Conservation (phyloP, 2,797 vertebrate genomes). For the Pangasius mekongensis region DNA sequence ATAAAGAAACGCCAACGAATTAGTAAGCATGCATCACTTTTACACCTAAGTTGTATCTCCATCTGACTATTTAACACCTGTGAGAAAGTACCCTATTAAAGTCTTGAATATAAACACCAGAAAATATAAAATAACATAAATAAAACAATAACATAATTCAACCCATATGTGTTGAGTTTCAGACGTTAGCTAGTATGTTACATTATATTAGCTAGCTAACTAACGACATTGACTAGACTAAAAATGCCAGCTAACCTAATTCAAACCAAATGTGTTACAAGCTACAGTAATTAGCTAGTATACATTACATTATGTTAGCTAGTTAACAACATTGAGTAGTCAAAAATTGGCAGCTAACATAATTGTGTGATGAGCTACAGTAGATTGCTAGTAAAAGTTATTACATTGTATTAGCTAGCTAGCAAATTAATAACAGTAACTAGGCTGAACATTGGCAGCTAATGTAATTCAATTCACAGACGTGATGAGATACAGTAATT, state of each 20-base stretch:
- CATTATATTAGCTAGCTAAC: neutral
- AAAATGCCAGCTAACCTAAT: neutral
- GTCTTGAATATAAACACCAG: too few species aligned
- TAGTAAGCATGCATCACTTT: conserved; percentile 28
- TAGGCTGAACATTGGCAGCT: neutral
- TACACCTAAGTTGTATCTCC: neutral
- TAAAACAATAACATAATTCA: neutral
- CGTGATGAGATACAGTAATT: neutral
- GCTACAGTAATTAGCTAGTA: neutral
- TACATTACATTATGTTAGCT: neutral
- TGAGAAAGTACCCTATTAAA: too few species aligned
- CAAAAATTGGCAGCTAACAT: neutral
- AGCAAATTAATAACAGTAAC: neutral
- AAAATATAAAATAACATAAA: neutral
- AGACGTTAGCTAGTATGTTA: neutral
- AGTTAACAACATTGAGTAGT: neutral
- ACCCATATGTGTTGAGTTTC: neutral
- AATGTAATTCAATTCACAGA: neutral
- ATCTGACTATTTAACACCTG: neutral
- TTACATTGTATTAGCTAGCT: neutral
- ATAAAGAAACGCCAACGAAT: neutral
- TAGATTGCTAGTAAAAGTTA: neutral
- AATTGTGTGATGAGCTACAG: neutral
- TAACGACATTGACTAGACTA: neutral
- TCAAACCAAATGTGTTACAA: neutral